A percentile compares a stretch with the other conserved stretches of the same genome.
These are phyloP conservation scores for Motacilla alba DNA, from an alignment of 2,113 vertebrate genomes.

Conservation along the genomic window DNA sequence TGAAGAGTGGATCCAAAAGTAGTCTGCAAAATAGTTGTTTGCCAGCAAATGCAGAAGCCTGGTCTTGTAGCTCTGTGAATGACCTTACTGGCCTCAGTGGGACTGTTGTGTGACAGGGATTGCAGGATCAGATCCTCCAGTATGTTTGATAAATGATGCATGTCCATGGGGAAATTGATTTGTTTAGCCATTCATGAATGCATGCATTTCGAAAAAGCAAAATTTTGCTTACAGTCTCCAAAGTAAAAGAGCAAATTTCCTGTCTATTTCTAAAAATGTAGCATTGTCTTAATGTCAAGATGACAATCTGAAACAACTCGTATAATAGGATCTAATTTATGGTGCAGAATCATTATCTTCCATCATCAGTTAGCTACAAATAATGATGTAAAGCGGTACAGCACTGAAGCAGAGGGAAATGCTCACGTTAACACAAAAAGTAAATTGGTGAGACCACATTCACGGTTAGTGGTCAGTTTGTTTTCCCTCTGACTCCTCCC, in stretches of 20 bases:
- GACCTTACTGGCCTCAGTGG: neutral
- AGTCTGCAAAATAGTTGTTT: neutral
- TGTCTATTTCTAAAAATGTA: constrained; percentile 39
- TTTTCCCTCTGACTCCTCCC: neutral
- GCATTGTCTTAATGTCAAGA: constrained; percentile 9
- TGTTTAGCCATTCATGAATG: neutral
- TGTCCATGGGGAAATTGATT: neutral
- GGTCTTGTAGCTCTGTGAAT: neutral
- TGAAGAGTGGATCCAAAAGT: neutral
- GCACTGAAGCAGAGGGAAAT: neutral
- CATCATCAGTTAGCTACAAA: neutral
- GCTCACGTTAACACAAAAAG: neutral
- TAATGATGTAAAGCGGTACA: neutral
- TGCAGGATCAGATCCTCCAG: neutral
- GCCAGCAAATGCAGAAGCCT: neutral
- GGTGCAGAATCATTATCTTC: neutral
- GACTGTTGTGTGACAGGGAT: neutral
- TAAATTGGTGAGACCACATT: neutral
- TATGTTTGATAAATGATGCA: neutral
- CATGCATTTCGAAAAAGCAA: neutral
- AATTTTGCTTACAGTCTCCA: neutral
- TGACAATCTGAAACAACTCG: constrained; percentile 12
- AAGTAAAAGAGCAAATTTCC: constrained; percentile 35
- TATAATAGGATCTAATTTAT: constrained; percentile 27
- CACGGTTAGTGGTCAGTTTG: neutral